phyloP scores from a whole-genome alignment of 2,113 vertebrate species.

The Neogobius melanostomus region DNA sequence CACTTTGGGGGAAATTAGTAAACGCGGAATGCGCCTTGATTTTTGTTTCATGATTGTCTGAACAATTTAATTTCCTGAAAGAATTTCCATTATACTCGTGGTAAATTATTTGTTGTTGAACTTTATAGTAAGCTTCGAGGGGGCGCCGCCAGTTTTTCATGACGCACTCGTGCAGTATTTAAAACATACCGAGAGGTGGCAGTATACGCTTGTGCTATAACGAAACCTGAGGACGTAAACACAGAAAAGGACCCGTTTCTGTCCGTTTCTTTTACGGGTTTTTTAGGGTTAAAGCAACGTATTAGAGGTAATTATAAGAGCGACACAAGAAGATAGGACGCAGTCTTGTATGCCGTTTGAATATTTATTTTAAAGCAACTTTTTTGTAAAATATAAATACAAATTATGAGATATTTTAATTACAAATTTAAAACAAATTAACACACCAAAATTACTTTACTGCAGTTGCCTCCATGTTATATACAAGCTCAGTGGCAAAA shows the following conservation, averaged over 20 bases:
- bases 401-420: slow-evolving; percentile 98
- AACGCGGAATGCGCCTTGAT: no score
- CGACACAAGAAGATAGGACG: slow-evolving; percentile 21
- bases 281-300: no score
- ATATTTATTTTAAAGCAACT: slow-evolving; percentile 91
- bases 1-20: no score
- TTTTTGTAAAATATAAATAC: slow-evolving; percentile 99
- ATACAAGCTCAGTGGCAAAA: slow-evolving; percentile 91
- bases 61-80: no score
- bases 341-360: slow-evolving; percentile 80
- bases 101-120: no score
- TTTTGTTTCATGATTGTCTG: no score
- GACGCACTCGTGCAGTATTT: slow-evolving; percentile 8
- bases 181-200: slow-evolving; percentile 60
- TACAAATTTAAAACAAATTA: slow-evolving; percentile 98
- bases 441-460: slow-evolving; percentile 89
- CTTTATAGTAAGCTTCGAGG: no score
- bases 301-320: background rate
- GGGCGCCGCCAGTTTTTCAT: background rate
- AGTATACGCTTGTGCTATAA: slow-evolving; percentile 31
- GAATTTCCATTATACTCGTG: no score
- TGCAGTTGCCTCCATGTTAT: slow-evolving; percentile 84
- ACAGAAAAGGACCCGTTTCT: no score
- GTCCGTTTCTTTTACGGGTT: no score
- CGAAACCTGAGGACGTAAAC: background rate